Conservation (phyloP, 1,140 invertebrate species). For the Drosophila yakuba region DNA sequence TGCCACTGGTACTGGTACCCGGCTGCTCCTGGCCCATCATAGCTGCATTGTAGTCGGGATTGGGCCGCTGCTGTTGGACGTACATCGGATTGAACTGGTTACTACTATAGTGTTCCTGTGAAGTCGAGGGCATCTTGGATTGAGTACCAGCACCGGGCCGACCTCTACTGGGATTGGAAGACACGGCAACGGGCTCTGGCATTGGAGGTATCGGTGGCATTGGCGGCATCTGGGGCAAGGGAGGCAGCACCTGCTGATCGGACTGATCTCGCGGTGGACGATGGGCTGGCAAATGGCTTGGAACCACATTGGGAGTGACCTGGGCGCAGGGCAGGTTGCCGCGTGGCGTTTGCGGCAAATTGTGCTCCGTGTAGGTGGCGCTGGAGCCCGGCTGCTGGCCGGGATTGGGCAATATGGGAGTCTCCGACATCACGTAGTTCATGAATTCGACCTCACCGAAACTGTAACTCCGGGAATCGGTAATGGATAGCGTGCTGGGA, state of each 20-base stretch:
- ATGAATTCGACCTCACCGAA: constrained; percentile 17
- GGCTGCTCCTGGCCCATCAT: not conserved
- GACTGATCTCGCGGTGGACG: not conserved
- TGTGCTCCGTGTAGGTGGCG: too few species aligned
- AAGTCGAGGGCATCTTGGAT: not conserved
- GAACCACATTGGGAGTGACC: not conserved
- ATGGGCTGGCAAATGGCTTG: not conserved
- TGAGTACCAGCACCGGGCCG: not conserved
- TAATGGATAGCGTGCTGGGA: not conserved
- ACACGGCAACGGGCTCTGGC: not conserved
- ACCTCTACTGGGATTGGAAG: too few species aligned
- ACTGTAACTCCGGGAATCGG: not conserved
- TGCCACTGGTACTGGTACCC: not conserved
- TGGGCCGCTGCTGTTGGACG: not conserved
- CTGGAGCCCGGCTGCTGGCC: too few species aligned
- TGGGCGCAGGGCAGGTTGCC: constrained; percentile 5
- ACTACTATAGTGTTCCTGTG: not conserved
- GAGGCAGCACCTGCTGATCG: not conserved
- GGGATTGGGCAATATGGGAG: not conserved
- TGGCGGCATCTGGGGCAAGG: not conserved
- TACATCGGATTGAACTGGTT: not conserved
- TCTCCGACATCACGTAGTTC: constrained; percentile 13
- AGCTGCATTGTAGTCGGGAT: not conserved
- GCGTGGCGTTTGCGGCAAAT: not conserved
- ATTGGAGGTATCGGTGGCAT: not conserved